These are phyloP conservation scores for Cyanoliseus patagonus DNA, from an alignment of 2,113 vertebrate genomes.

Conservation along the genomic window DNA sequence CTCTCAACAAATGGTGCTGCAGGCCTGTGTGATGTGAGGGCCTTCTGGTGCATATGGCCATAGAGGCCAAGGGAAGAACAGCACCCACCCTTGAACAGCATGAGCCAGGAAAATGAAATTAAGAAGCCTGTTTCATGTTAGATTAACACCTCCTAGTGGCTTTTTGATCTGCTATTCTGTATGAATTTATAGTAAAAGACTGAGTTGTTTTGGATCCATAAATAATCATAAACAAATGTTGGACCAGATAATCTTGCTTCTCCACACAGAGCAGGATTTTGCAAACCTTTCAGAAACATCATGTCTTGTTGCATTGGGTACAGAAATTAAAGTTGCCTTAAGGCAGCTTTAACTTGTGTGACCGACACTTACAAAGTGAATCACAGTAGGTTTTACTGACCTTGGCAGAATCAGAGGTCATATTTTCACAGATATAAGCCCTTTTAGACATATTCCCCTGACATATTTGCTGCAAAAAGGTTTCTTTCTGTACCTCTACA, in stretches of 20 bases:
- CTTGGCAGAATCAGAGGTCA: conserved; percentile 65
- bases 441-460: conserved; percentile 49
- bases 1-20: background rate
- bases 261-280: conserved; percentile 1
- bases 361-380: conserved; percentile 21
- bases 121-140: background rate
- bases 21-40: background rate
- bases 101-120: background rate
- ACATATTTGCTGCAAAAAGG: conserved; percentile 43
- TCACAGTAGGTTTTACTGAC: conserved; percentile 55
- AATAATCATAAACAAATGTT: conserved; percentile 53
- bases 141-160: background rate
- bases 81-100: background rate
- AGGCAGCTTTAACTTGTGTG: conserved; percentile 50
- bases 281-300: conserved; percentile 52
- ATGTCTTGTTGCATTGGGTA: conserved; percentile 42
- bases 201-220: conserved; percentile 15
- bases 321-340: conserved; percentile 49
- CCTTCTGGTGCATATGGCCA: background rate
- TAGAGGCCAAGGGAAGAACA: background rate
- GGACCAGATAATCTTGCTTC: conserved; percentile 48
- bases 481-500: conserved; percentile 47
- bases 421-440: conserved; percentile 35
- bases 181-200: conserved; percentile 12
- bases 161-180: background rate